Evolutionary conservation across 1,140 invertebrate genomes (phyloP).

Genomic region (Dinoponera quadriceps): DNA sequence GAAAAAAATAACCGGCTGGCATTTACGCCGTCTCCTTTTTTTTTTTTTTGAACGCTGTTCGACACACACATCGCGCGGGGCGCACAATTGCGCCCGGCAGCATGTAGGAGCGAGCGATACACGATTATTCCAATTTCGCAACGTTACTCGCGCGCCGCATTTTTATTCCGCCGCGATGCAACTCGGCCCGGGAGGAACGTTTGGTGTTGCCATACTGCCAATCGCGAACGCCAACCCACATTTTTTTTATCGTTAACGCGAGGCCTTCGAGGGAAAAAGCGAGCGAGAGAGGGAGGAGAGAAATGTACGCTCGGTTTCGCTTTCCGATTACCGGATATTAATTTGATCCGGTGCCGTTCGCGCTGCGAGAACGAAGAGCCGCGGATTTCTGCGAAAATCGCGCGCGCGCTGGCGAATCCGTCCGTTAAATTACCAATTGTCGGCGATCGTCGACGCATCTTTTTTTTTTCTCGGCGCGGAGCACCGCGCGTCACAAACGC

Average conservation of each 20-base stretch:
- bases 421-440: slow-evolving; percentile 35
- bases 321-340: slow-evolving; percentile 36
- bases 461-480: slow-evolving; percentile 14
- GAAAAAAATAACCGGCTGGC: background rate
- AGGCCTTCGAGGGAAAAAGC: background rate
- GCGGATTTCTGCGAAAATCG: background rate
- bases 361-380: background rate
- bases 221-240: background rate
- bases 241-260: slow-evolving; percentile 17
- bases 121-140: slow-evolving; percentile 16
- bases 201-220: background rate
- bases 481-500: background rate
- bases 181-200: background rate
- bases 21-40: background rate
- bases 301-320: background rate
- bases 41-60: background rate
- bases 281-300: too few species aligned
- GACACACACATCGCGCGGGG: background rate
- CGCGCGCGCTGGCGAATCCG: slow-evolving; percentile 6
- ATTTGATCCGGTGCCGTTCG: background rate
- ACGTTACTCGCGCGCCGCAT: background rate
- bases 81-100: background rate
- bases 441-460: background rate
- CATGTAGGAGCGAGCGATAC: background rate
- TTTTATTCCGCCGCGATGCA: slow-evolving; percentile 4